These are phyloP conservation scores for Corvus hawaiiensis DNA, from an alignment of 2,113 vertebrate species.

Conservation along the genomic window DNA sequence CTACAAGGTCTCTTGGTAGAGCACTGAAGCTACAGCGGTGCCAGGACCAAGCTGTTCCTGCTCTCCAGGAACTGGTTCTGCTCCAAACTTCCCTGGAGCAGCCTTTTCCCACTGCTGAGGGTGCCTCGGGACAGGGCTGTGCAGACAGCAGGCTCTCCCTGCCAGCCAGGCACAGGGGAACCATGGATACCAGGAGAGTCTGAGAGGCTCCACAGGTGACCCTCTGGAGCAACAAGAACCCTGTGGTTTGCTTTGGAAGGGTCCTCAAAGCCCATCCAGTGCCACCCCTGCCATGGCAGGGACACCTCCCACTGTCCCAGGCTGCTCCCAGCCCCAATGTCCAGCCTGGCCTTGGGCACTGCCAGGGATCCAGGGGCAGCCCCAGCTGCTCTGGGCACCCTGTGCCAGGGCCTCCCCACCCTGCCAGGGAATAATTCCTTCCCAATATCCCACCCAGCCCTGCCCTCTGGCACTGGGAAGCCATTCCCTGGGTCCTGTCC, in stretches of 20 bases:
- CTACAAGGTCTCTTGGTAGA: neutral
- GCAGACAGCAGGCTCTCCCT: neutral
- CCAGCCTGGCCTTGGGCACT: neutral
- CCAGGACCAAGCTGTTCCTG: neutral
- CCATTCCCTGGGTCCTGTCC: neutral
- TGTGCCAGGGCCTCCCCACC: neutral
- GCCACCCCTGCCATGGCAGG: neutral
- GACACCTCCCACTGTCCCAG: neutral
- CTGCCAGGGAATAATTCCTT: neutral
- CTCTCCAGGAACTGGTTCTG: neutral
- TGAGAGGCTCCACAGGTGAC: rapidly evolving
- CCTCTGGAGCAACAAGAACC: neutral
- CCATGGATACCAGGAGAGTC: rapidly evolving
- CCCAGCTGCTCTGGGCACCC: neutral
- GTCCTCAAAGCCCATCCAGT: rapidly evolving
- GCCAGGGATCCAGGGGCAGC: neutral
- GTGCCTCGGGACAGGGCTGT: neutral
- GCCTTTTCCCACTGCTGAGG: neutral
- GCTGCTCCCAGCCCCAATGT: neutral
- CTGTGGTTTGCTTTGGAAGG: rapidly evolving
- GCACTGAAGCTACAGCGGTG: rapidly evolving
- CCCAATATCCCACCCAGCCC: neutral
- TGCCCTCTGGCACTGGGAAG: neutral
- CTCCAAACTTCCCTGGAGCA: neutral
- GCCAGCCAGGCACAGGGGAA: neutral